A percentile compares a stretch with the other conserved stretches of the same genome.
These are phyloP conservation scores for Apoda limacodes DNA, from an alignment of 2,888 invertebrate genomes.

Conservation along the genomic window DNA sequence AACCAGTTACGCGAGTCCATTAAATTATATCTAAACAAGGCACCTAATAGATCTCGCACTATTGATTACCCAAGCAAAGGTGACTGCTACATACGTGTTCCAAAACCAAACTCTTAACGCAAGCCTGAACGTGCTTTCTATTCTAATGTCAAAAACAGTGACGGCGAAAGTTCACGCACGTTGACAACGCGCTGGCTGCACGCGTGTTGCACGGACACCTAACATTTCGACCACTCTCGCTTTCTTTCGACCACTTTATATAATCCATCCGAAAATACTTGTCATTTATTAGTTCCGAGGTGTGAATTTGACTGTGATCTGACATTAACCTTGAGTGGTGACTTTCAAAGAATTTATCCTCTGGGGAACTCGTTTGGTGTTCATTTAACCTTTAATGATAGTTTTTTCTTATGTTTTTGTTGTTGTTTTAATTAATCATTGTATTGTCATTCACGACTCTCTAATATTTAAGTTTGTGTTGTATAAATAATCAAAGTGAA, in stretches of 20 bases:
- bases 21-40: too few relatives aligned
- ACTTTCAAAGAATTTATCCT: neutral
- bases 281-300: constrained; percentile 1
- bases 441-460: too few relatives aligned
- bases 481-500: too few relatives aligned
- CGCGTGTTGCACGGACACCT: constrained; percentile 17
- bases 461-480: too few relatives aligned
- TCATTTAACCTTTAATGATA: neutral
- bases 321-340: constrained; percentile 25
- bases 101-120: too few relatives aligned
- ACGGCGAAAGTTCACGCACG: constrained; percentile 38
- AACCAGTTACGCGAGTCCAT: too few relatives aligned
- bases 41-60: too few relatives aligned
- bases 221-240: constrained; percentile 37
- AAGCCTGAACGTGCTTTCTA: constrained; percentile 39
- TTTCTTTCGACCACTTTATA: constrained; percentile 30
- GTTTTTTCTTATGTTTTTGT: too few relatives aligned
- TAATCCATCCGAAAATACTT: constrained; percentile 25
- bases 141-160: constrained; percentile 44
- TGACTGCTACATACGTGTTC: too few relatives aligned
- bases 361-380: neutral
- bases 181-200: constrained; percentile 1
- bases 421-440: too few relatives aligned
- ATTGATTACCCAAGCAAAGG: too few relatives aligned
- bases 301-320: constrained; percentile 13